Base-by-base conservation (phyloP, 30 jellyfish, hydroid and myxozoan species). In the Pelagia noctiluca region DNA sequence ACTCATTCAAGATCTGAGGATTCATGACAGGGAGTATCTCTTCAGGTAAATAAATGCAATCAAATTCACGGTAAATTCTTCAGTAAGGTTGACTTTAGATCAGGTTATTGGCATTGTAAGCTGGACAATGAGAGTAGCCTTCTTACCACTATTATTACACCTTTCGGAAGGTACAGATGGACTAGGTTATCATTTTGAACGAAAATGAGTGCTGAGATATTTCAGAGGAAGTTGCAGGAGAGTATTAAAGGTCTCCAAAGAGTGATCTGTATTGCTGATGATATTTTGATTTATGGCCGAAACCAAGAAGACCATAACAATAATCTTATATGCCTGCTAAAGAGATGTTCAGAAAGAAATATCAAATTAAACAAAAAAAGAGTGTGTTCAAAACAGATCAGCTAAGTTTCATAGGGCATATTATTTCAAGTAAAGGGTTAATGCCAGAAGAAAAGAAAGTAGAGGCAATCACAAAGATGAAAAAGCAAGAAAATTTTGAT, bases 401-500 rank as follows among this genome's bases (percentile, higher is more conserved):
- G 67, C 13, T 53, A 37, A 3, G 73, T 54, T 77, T 52, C 26
- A 77, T 77, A 1, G 68, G 83, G 23, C 88, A 77, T 77, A 26
- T 53, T n/a, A 8, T 61, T 4, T 34, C 80, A 25, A 61, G 36
- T 30, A 34, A 53, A 35, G 83, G 88, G 47, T 0, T 77, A 37
- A 53, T 19, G 66, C 78, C 38, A 50, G 88, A 77, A 35, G 53
- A 23, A 61, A 61, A 34, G 37, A 77, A 77, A 35, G 67, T 77
- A 37, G 71, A 61, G 48, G 88, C 88, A 34, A 77, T 77, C 66
- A 52, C 82, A 53, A 61, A 77, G 73, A 77, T 77, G 88, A 22
- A 54, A 35, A 81, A 21, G 38, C 88, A 80, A 19, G 53, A 49
- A 1, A 52, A 74, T 52, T 10, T 24, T 47, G 86, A 37, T 19